Base-by-base conservation (phyloP, 1,140 invertebrate genomes). In the Thaumetopoea pityocampa region DNA sequence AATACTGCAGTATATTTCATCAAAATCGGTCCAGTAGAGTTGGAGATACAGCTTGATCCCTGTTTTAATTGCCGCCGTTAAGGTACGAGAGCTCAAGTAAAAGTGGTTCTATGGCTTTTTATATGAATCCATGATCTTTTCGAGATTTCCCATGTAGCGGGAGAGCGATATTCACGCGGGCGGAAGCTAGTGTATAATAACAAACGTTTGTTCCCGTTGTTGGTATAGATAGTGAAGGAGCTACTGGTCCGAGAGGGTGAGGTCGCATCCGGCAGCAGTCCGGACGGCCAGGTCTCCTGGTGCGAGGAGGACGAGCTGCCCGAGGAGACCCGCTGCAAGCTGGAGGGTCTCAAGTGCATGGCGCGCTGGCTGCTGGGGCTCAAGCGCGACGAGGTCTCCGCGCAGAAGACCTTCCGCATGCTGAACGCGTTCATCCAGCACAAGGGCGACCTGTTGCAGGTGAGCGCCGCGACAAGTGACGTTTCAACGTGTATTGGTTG, bases 301-400 rank as follows among this genome's bases (percentile, higher is more conserved):
- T 96, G 94, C 85, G 77, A 89, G 1, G 94, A 98, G 71, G 93
- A 96, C 17, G 89, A 94, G 42, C 85, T 98, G 6, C 94, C 96
- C 1, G 92, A 96, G 62, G 95, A 97, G 76, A 98, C 96, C 0
- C 89, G 93, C 36, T 96, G 95, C 74, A 97, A 98, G 87, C 89
- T 98, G 41, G 96, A 98, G 84, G 96, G 94, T 0, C 89, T 99
- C 49, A 99, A 99, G 77, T 92, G 96, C 43, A 97, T 99, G 91
- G 96, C 96, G 1, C 89, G 97, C 15, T 99, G 97, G 97, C 85
- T 99, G 6, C 81, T 98, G 17, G 97, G 97, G 0, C 79, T 98
- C 3, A 97, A 97, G 82, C 91, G 91, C 29, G 93, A 96, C 61
- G 92, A 92, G 44, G 89, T 96, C 20, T 95, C 95, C 0, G 96